Evolutionary conservation across 2,797 vertebrate genomes (phyloP).

Genomic region (Scyliorhinus canicula): DNA sequence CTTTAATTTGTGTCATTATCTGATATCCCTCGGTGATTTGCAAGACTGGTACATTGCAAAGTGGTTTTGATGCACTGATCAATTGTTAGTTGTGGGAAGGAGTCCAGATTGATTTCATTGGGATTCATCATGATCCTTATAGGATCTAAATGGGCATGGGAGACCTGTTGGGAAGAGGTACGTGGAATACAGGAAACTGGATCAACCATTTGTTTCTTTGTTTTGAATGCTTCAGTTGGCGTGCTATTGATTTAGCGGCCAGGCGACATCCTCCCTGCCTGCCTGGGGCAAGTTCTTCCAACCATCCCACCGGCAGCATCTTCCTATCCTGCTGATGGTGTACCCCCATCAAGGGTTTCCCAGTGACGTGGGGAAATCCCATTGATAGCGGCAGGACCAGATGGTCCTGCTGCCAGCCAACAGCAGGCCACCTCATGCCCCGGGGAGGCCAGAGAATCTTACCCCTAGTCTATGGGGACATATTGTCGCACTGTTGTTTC

Average conservation of each 20-base stretch:
- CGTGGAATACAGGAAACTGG: background rate
- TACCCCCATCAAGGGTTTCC: too few species aligned
- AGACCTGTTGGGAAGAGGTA: background rate
- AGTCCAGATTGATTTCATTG: background rate
- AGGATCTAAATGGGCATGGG: background rate
- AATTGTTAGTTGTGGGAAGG: background rate
- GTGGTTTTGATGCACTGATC: background rate
- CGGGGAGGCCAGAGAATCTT: too few species aligned
- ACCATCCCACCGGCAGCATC: too few species aligned
- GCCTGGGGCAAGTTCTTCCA: too few species aligned
- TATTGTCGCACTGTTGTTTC: background rate
- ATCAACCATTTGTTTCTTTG: background rate
- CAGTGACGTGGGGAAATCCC: too few species aligned
- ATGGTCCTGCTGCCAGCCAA: too few species aligned
- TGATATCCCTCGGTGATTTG: background rate
- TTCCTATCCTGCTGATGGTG: too few species aligned
- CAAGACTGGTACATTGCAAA: background rate
- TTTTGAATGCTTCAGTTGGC: background rate
- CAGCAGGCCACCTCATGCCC: too few species aligned
- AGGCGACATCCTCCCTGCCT: background rate
- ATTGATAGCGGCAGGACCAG: too few species aligned
- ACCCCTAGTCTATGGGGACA: background rate
- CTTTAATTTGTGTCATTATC: background rate
- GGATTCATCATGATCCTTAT: background rate
- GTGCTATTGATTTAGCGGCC: background rate